Conservation (phyloP, 2,113 vertebrate species). For the Myrmecophaga tridactyla region DNA sequence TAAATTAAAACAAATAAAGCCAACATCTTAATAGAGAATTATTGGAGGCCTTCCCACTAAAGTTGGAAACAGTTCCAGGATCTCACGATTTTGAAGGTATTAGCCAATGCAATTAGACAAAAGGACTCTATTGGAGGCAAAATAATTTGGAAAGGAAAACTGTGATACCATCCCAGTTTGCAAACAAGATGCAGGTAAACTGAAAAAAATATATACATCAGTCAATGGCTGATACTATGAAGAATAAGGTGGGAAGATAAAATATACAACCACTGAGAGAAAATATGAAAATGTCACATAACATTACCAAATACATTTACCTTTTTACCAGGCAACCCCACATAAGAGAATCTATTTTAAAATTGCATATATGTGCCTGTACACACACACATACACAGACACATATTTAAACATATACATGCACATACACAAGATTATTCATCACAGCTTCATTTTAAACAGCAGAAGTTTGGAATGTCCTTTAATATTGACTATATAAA, state of each 20-base stretch:
- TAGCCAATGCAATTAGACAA: not conserved
- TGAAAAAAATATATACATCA: not conserved
- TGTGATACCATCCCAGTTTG: not conserved
- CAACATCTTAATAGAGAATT: not conserved
- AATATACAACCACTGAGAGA: not conserved
- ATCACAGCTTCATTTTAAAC: not conserved
- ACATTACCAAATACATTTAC: not conserved
- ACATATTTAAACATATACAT: not conserved
- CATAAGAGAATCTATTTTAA: not conserved
- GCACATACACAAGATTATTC: not conserved
- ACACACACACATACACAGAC: not conserved
- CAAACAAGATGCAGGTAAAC: not conserved
- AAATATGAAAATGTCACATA: not conserved
- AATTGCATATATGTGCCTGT: not conserved
- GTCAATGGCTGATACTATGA: not conserved
- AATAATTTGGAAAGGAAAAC: not conserved
- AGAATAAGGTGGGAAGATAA: not conserved
- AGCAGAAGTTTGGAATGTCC: not conserved
- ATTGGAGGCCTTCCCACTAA: not conserved
- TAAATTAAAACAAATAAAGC: conserved; percentile 20
- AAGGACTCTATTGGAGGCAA: not conserved
- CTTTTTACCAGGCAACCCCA: not conserved
- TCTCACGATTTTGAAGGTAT: not conserved
- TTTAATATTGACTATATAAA: not conserved
- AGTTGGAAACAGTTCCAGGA: not conserved